These are phyloP conservation scores for Phrynocephalus versicolor DNA, from an alignment of 2,113 vertebrate genomes.

Conservation along the genomic window DNA sequence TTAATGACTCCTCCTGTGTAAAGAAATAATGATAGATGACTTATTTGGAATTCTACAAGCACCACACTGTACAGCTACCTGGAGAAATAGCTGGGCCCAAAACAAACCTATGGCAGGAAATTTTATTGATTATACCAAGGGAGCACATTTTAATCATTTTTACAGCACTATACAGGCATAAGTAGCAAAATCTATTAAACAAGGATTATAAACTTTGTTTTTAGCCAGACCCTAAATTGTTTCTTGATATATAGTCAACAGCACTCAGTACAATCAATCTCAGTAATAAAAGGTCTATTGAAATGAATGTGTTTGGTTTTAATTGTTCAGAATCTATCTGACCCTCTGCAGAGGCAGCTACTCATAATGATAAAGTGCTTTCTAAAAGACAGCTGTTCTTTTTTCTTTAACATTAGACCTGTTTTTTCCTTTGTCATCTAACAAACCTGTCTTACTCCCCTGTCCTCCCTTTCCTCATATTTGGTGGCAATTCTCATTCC, in stretches of 20 bases:
- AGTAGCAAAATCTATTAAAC: slow-evolving; percentile 76
- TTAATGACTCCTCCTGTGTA: slow-evolving; percentile 69
- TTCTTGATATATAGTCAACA: slow-evolving; percentile 72
- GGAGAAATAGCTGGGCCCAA: slow-evolving; percentile 65
- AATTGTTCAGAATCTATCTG: slow-evolving; percentile 67
- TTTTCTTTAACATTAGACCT: slow-evolving; percentile 42
- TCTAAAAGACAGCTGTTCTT: slow-evolving; percentile 45
- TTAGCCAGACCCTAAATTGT: slow-evolving; percentile 69
- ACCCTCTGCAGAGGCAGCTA: slow-evolving; percentile 59
- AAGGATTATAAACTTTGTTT: slow-evolving; percentile 73
- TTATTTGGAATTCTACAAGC: slow-evolving; percentile 75
- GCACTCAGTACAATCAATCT: slow-evolving; percentile 66
- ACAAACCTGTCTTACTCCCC: slow-evolving; percentile 7
- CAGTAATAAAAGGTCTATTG: slow-evolving; percentile 66
- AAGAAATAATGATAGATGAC: slow-evolving; percentile 74
- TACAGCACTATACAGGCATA: slow-evolving; percentile 68
- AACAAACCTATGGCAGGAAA: slow-evolving; percentile 69
- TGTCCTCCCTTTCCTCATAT: neutral
- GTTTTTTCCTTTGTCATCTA: slow-evolving; percentile 3
- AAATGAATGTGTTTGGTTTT: slow-evolving; percentile 73
- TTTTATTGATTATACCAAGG: slow-evolving; percentile 78
- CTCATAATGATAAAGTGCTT: slow-evolving; percentile 63
- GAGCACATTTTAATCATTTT: slow-evolving; percentile 78
- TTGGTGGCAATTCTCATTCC: slow-evolving; percentile 21
- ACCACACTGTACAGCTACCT: slow-evolving; percentile 54